Conservation (phyloP, 37 sponge, comb jelly and placozoan genomes). For the Chondrosia reniformis region DNA sequence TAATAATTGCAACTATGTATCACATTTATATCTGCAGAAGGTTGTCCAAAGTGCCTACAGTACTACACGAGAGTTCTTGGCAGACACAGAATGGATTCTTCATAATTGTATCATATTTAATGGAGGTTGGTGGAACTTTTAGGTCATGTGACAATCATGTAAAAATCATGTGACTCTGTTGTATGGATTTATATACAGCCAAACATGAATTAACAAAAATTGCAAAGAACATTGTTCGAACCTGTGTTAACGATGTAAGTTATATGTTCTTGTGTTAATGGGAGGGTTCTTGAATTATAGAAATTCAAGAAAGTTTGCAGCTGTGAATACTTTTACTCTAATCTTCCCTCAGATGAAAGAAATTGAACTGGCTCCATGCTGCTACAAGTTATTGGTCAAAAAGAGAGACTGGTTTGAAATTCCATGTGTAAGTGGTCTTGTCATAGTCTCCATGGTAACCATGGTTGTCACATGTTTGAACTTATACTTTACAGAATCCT, state of each 20-base stretch:
- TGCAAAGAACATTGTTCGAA: constrained; percentile 78
- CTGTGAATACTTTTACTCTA: too few species aligned
- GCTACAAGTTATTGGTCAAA: constrained; percentile 72
- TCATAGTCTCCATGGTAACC: too few species aligned
- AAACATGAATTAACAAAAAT: constrained; percentile 80
- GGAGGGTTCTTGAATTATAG: too few species aligned
- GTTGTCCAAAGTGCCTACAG: constrained; percentile 42
- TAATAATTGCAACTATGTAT: too few species aligned
- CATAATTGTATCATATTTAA: constrained; percentile 99
- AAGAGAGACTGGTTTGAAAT: constrained; percentile 83
- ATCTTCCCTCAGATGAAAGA: constrained; percentile 67
- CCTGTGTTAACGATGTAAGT: constrained; percentile 85
- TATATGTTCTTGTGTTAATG: too few species aligned
- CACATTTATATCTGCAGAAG: too few species aligned
- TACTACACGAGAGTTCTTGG: constrained; percentile 78
- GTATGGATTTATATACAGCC: constrained; percentile 15
- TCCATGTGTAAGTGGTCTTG: constrained; percentile 69
- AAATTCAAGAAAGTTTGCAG: neutral
- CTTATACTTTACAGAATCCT: constrained; percentile 27
- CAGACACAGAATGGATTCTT: constrained; percentile 93
- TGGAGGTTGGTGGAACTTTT: constrained; percentile 61
- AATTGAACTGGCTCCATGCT: constrained; percentile 83
- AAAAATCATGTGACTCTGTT: neutral
- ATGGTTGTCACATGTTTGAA: neutral
- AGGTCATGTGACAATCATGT: neutral